Evolutionary conservation across 2,797 vertebrate species (phyloP).

Genomic region (Choloepus didactylus): DNA sequence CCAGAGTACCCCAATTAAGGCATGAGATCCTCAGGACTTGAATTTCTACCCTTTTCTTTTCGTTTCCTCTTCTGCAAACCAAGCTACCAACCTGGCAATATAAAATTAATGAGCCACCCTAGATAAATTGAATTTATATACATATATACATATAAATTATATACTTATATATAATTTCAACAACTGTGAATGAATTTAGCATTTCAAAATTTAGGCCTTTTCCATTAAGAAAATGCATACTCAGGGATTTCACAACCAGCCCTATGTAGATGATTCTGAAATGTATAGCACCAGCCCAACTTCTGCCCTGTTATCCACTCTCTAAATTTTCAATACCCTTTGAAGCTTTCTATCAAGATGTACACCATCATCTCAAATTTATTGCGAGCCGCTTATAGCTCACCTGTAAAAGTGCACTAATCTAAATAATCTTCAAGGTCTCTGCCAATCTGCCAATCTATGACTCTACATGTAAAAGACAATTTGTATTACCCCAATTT

Average conservation of each 20-base stretch:
- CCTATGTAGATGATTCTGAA: too few relatives aligned
- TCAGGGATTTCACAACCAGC: too few relatives aligned
- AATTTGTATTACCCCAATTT: background rate
- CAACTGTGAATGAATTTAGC: background rate
- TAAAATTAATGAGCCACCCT: background rate
- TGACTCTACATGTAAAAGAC: background rate
- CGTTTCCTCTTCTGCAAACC: background rate
- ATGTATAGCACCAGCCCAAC: too few relatives aligned
- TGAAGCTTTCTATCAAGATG: too few relatives aligned
- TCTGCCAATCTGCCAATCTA: background rate
- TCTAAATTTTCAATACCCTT: too few relatives aligned
- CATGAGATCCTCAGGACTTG: background rate
- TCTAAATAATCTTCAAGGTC: background rate
- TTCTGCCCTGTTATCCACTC: too few relatives aligned
- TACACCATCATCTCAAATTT: background rate
- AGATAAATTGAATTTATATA: background rate
- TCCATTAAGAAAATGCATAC: too few relatives aligned
- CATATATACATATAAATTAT: background rate
- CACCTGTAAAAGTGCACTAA: background rate
- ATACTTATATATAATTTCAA: background rate
- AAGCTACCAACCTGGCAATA: background rate
- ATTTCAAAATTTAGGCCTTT: background rate
- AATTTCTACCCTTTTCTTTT: background rate
- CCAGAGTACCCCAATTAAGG: background rate
- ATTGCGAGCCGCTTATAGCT: background rate